These are phyloP conservation scores for Frankliniella intonsa DNA, from an alignment of 2,888 invertebrate species.

Conservation along the genomic window DNA sequence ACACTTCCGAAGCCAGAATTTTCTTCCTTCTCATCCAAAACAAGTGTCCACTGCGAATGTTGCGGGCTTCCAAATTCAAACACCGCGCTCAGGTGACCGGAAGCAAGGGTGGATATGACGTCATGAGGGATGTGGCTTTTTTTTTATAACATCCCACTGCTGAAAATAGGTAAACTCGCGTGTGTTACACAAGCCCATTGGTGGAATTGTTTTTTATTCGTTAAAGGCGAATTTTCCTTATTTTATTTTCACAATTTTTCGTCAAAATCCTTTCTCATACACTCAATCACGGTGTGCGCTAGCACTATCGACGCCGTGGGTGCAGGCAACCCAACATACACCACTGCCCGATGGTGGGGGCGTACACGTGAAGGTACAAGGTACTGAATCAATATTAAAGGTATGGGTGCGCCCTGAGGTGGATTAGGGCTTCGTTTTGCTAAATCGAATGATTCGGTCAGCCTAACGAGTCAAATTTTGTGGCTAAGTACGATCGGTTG, in stretches of 20 bases:
- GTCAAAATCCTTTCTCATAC: too few species aligned
- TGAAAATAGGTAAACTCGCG: too few species aligned
- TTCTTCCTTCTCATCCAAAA: too few species aligned
- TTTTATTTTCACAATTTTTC: too few species aligned
- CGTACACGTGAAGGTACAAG: conserved; percentile 24
- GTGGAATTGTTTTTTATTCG: too few species aligned
- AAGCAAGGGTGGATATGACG: background rate
- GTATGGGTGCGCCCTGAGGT: conserved; percentile 17
- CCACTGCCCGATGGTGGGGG: background rate
- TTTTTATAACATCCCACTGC: background rate
- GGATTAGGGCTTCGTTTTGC: background rate
- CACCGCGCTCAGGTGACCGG: background rate
- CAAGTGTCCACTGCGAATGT: too few species aligned
- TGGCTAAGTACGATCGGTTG: background rate
- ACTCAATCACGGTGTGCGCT: background rate
- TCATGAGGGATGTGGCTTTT: background rate
- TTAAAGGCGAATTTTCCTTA: too few species aligned
- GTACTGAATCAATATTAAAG: conserved; percentile 19
- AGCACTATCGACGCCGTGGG: background rate
- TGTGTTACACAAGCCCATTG: too few species aligned
- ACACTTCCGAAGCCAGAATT: too few species aligned
- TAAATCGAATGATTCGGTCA: background rate
- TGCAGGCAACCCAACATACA: conserved; percentile 14
- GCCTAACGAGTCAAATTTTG: background rate
- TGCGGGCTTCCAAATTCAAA: background rate